Evolutionary conservation across 2,113 vertebrate species (phyloP), one percentile per base, ranked within the genome.

Genomic region (Speoplatyrhinus poulsoni): DNA sequence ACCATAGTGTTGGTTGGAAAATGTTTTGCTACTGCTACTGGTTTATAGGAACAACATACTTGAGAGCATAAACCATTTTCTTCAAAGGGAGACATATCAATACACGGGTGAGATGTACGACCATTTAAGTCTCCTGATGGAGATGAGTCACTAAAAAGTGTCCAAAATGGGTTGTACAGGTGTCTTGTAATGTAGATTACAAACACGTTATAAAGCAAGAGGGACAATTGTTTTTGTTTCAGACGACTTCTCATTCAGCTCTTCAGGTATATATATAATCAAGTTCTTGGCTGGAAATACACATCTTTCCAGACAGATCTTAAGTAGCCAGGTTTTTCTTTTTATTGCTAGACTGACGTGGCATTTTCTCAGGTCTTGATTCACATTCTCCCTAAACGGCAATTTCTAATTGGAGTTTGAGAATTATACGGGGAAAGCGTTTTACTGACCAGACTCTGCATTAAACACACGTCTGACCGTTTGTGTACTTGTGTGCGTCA

Each of bases 401-500:
- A 47, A 57, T 36, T 68, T 81, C 73, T 73, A 76, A 81, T 80
- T 47, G 52, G 50, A 75, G 59, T 76, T 81, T 69, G 62, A 72
- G 41, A 82, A 79, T 76, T 60, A 75, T 49, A 62, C 0, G 57
- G 50, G 7, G 47, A 59, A 58, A 46, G 13, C 15, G 19, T 64
- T 79, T 70, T 68, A 80, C 82, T 75, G 83, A 69, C 72, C 72
- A 77, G 80, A 76, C 76, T 79, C 73, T 72, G 72, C 75, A 71
- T 73, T 62, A 73, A 83, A 81, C 63, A 76, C 79, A 73, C 50
- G 75, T 83, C 79, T 75, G 77, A 48, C 72, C 80, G 73, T 76
- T 70, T 75, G 77, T 75, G 54, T 83, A 53, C 76, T 77, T 79
- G 36, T 77, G 58, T 81, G 80, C 76, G 71, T 88, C 86, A 87